A percentile compares a stretch with the other conserved stretches of the same genome.
These are phyloP conservation scores for Aspiorhynchus laticeps DNA, from an alignment of 2,113 vertebrate species.

Conservation along the genomic window DNA sequence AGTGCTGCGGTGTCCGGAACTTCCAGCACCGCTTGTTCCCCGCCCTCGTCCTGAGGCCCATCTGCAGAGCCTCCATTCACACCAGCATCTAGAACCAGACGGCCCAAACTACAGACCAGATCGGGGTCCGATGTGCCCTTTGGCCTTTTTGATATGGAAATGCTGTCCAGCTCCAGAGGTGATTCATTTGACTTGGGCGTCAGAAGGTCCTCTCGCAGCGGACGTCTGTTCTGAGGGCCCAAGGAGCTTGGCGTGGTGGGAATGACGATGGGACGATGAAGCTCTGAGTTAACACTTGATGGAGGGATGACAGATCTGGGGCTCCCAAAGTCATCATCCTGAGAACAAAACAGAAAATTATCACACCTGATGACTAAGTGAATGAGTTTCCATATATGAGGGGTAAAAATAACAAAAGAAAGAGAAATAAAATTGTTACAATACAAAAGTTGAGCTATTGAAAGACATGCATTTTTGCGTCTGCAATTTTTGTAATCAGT, in stretches of 20 bases:
- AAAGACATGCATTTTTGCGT: not conserved
- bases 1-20: conserved; percentile 79
- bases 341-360: not conserved
- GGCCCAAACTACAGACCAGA: conserved; percentile 80
- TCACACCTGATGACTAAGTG: not conserved
- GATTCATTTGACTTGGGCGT: conserved; percentile 24
- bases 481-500: not conserved
- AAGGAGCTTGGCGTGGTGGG: conserved; percentile 82
- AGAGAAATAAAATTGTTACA: not conserved
- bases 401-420: not conserved
- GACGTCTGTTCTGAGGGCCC: conserved; percentile 61
- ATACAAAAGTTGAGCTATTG: no score
- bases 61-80: conserved; percentile 70
- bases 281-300: conserved; percentile 73
- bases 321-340: conserved; percentile 85
- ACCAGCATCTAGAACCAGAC: conserved; percentile 53
- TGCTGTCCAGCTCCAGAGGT: conserved; percentile 71
- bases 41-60: conserved; percentile 85
- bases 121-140: conserved; percentile 77
- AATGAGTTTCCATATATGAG: not conserved
- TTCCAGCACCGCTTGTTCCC: conserved; percentile 78
- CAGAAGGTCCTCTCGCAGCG: conserved; percentile 61
- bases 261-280: conserved; percentile 86
- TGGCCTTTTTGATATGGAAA: conserved; percentile 72
- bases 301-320: conserved; percentile 59